Evolutionary conservation across 2,113 vertebrate species (phyloP).

Genomic region (Todiramphus saurophagus): DNA sequence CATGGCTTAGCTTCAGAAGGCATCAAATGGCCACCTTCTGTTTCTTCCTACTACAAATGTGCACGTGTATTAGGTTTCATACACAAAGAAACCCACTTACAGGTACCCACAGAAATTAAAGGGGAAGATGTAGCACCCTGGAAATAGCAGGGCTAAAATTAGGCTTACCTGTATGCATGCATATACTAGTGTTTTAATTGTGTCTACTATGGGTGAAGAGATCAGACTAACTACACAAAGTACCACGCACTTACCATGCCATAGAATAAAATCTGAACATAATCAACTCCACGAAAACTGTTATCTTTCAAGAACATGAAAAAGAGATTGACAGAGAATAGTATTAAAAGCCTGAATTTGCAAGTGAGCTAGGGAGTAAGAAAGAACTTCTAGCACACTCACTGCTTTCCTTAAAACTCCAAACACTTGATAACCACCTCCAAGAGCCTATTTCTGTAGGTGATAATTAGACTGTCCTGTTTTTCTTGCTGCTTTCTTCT

Average conservation of each 20-base stretch:
- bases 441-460: background rate
- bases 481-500: background rate
- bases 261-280: background rate
- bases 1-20: background rate
- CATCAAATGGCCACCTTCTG: background rate
- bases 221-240: background rate
- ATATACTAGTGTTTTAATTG: background rate
- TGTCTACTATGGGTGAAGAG: background rate
- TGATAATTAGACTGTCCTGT: background rate
- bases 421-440: background rate
- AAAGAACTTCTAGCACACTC: background rate
- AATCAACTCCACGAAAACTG: background rate
- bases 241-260: background rate
- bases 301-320: background rate
- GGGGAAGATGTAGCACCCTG: background rate
- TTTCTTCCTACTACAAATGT: background rate
- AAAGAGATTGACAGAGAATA: background rate
- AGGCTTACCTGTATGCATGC: background rate
- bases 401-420: background rate
- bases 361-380: background rate
- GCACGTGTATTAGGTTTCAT: background rate
- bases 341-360: background rate
- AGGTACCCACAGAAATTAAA: background rate
- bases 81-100: background rate
- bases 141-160: background rate